These are phyloP conservation scores for Hippocampus zosterae DNA, from an alignment of 2,113 vertebrate genomes.

Conservation along the genomic window DNA sequence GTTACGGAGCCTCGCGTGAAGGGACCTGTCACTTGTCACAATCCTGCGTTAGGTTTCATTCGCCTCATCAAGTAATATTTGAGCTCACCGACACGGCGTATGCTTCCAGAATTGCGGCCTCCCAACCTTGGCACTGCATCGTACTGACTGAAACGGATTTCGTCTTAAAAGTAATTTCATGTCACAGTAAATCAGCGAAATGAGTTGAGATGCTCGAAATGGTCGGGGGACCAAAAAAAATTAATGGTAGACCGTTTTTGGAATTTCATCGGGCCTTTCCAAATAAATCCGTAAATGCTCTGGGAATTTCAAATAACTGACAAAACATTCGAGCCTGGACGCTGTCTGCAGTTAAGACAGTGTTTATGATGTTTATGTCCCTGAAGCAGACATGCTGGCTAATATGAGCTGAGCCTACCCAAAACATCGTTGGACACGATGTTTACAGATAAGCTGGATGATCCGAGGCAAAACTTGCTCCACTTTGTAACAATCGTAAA, in stretches of 20 bases:
- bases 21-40: slow-evolving; percentile 35
- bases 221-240: not conserved
- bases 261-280: not conserved
- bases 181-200: no score
- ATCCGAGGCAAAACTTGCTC: not conserved
- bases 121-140: no score
- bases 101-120: no score
- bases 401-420: not conserved
- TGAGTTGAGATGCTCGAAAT: not conserved
- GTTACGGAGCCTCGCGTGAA: slow-evolving; percentile 47
- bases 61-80: not conserved
- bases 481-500: no score
- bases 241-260: not conserved
- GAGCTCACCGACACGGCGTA: not conserved
- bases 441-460: not conserved
- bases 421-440: not conserved
- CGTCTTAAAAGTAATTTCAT: no score
- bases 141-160: no score
- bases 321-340: not conserved
- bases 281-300: not conserved
- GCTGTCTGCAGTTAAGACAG: not conserved
- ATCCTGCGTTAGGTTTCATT: not conserved
- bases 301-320: not conserved
- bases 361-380: not conserved
- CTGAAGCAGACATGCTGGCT: not conserved